These are phyloP conservation scores for Myotis myotis DNA, from an alignment of 2,797 vertebrate species.

Conservation along the genomic window DNA sequence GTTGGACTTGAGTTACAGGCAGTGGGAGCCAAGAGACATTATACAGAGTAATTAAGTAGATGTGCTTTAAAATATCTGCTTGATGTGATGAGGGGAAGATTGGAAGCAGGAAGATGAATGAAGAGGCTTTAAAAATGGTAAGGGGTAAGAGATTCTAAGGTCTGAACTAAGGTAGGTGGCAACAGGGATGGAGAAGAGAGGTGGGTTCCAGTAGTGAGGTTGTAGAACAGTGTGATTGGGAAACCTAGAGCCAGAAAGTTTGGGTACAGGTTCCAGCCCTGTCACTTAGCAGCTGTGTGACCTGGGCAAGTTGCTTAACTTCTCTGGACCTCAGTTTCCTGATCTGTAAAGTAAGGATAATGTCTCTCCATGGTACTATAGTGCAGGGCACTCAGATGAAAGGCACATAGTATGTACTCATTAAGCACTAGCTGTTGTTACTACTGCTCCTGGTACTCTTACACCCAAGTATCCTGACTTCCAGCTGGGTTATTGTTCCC, in stretches of 20 bases:
- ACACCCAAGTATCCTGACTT: neutral
- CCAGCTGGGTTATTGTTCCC: neutral
- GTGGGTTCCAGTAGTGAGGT: neutral
- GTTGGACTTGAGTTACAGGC: neutral
- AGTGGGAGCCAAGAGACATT: neutral
- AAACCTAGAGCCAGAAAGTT: neutral
- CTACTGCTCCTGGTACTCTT: neutral
- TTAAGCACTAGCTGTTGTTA: rapidly evolving
- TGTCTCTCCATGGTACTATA: rapidly evolving
- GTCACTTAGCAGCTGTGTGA: neutral
- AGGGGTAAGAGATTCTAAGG: neutral
- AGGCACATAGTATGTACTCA: rapidly evolving
- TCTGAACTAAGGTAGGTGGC: neutral
- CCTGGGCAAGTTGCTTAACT: neutral
- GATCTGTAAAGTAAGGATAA: rapidly evolving
- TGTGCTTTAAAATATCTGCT: neutral
- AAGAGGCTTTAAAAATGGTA: neutral
- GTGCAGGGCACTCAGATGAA: neutral
- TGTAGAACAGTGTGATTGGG: neutral
- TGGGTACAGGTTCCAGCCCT: neutral
- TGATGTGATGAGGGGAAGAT: neutral
- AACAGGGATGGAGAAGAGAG: neutral
- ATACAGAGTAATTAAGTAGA: neutral
- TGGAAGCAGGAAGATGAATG: neutral
- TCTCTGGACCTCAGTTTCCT: neutral